Evolutionary conservation across 1,140 invertebrate species (phyloP).

Genomic region (Sitophilus oryzae): DNA sequence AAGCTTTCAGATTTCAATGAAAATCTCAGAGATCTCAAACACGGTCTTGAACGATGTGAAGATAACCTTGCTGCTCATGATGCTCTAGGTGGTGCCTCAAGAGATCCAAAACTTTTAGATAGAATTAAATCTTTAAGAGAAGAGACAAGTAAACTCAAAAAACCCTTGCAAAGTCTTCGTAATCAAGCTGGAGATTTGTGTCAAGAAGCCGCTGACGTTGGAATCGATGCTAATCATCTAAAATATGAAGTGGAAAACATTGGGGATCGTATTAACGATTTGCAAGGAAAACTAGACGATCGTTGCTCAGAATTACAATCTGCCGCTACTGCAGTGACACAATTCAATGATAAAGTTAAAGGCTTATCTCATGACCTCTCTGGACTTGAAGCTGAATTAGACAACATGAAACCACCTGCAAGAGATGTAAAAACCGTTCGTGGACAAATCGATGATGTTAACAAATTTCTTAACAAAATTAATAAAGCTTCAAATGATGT

Average conservation of each 20-base stretch:
- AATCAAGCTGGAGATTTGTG: slow-evolving; percentile 68
- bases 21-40: slow-evolving; percentile 73
- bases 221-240: slow-evolving; percentile 67
- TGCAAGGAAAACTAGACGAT: slow-evolving; percentile 72
- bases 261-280: slow-evolving; percentile 69
- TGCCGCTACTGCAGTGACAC: slow-evolving; percentile 77
- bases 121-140: slow-evolving; percentile 72
- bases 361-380: slow-evolving; percentile 66
- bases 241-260: slow-evolving; percentile 72
- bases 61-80: slow-evolving; percentile 79
- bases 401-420: slow-evolving; percentile 75
- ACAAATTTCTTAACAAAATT: slow-evolving; percentile 61
- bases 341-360: slow-evolving; percentile 84
- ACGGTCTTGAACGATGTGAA: slow-evolving; percentile 78
- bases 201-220: slow-evolving; percentile 60
- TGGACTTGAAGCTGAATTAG: slow-evolving; percentile 76
- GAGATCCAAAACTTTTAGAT: slow-evolving; percentile 76
- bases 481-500: slow-evolving; percentile 63
- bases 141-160: slow-evolving; percentile 67
- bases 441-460: slow-evolving; percentile 76
- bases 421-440: slow-evolving; percentile 81
- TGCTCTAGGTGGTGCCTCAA: slow-evolving; percentile 67
- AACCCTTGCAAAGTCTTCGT: slow-evolving; percentile 61
- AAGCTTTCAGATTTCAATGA: slow-evolving; percentile 82
- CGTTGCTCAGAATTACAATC: slow-evolving; percentile 76